These are phyloP conservation scores for Mesorhabditis spiculigera DNA, from an alignment of 2,888 invertebrate species.

Conservation along the genomic window DNA sequence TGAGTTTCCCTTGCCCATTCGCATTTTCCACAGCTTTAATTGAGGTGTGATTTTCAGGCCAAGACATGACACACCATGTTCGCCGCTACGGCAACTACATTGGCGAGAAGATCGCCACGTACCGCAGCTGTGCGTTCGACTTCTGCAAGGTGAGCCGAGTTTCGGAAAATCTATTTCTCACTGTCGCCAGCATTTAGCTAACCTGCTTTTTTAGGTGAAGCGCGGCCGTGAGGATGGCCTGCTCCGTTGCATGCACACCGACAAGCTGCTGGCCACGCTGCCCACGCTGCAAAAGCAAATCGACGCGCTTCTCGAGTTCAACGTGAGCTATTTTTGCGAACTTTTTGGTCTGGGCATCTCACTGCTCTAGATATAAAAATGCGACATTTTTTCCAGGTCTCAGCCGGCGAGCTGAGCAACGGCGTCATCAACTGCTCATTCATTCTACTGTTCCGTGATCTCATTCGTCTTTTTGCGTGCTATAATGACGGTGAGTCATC, in stretches of 20 bases:
- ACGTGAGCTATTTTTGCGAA: slow-evolving; percentile 62
- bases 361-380: neutral
- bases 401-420: slow-evolving; percentile 91
- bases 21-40: slow-evolving; percentile 7
- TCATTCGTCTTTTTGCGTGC: slow-evolving; percentile 96
- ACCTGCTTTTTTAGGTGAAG: slow-evolving; percentile 64
- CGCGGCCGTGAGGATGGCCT: slow-evolving; percentile 98
- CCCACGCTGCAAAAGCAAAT: slow-evolving; percentile 91
- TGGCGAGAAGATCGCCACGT: slow-evolving; percentile 96
- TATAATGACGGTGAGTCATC: slow-evolving; percentile 96
- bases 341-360: neutral
- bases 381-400: slow-evolving; percentile 26
- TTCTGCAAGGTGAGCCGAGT: slow-evolving; percentile 87
- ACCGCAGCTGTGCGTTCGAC: slow-evolving; percentile 96
- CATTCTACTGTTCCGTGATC: slow-evolving; percentile 95
- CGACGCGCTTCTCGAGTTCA: slow-evolving; percentile 91
- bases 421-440: slow-evolving; percentile 98
- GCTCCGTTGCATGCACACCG: slow-evolving; percentile 91
- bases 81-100: slow-evolving; percentile 97
- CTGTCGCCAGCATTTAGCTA: neutral
- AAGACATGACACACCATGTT: slow-evolving; percentile 99
- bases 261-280: slow-evolving; percentile 90
- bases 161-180: neutral
- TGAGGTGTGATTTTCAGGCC: slow-evolving; percentile 69
- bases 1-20: too few species aligned